A percentile compares a stretch with the other conserved stretches of the same genome.
Evolutionary conservation across 2,888 invertebrate genomes (phyloP).

Genomic region (Arrhopalites spinosus): DNA sequence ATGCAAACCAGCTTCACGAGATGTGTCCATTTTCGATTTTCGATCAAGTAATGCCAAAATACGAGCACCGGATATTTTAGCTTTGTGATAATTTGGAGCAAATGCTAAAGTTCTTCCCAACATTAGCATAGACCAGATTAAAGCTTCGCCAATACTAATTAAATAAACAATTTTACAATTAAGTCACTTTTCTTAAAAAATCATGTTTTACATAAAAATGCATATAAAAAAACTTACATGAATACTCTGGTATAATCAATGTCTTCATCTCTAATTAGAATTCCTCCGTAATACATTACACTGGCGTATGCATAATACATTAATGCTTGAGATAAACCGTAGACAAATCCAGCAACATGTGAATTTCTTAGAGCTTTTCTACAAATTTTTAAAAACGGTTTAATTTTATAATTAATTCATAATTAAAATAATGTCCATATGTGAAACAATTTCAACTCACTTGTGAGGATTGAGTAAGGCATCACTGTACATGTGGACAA

Average conservation of each 20-base stretch:
- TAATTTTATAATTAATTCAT: background rate
- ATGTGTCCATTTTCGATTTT: conserved; percentile 64
- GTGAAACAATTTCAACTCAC: conserved; percentile 50
- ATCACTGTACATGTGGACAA: conserved; percentile 66
- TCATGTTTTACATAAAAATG: background rate
- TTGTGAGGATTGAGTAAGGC: conserved; percentile 64
- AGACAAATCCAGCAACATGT: conserved; percentile 58
- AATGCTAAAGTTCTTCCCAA: conserved; percentile 68
- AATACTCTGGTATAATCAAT: conserved; percentile 52
- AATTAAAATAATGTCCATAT: background rate
- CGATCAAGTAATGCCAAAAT: conserved; percentile 69
- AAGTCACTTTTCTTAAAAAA: no score
- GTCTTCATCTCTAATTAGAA: conserved; percentile 57
- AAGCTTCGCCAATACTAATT: conserved; percentile 71
- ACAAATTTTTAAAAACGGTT: conserved; percentile 32
- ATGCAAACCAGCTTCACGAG: conserved; percentile 28
- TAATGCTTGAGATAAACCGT: conserved; percentile 59
- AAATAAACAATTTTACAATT: no score
- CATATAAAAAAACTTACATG: conserved; percentile 57
- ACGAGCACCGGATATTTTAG: conserved; percentile 71
- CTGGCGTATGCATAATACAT: conserved; percentile 59
- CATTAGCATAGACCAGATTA: conserved; percentile 59
- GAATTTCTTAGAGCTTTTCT: conserved; percentile 36
- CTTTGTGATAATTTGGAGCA: conserved; percentile 81
- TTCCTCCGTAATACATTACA: conserved; percentile 59